A percentile compares a stretch with the other conserved stretches of the same genome.
Conservation (phyloP, 2,113 vertebrate genomes). For the Xiphophorus hellerii region DNA sequence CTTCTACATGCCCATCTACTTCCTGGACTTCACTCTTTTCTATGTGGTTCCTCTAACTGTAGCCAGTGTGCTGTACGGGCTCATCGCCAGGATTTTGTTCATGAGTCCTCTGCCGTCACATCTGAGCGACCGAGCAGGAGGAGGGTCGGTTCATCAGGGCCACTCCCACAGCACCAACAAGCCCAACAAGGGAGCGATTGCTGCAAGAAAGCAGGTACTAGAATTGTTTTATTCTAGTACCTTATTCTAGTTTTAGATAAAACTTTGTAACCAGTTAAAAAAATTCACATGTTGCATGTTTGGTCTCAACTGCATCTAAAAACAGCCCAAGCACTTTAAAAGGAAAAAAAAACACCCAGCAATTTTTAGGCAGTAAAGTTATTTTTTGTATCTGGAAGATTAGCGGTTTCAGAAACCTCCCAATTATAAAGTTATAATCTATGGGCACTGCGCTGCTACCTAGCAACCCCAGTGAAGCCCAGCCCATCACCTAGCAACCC, state of each 20-base stretch:
- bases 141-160: constrained; percentile 74
- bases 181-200: constrained; percentile 71
- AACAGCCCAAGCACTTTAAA: no score
- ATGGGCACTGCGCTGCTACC: no score
- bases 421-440: no score
- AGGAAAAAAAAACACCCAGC: no score
- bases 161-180: constrained; percentile 62
- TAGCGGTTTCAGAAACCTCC: no score
- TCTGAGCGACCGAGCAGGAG: constrained; percentile 59
- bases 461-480: no score
- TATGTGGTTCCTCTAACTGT: constrained; percentile 81
- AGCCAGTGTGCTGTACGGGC: constrained; percentile 82
- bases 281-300: neutral
- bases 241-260: no score
- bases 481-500: no score
- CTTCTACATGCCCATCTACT: constrained; percentile 88
- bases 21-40: constrained; percentile 87
- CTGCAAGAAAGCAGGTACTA: constrained; percentile 85
- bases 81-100: constrained; percentile 85
- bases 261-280: neutral
- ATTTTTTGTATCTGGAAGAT: no score
- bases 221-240: neutral
- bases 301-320: no score
- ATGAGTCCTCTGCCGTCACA: constrained; percentile 75
- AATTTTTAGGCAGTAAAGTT: no score